phyloP scores from a whole-genome alignment of 2,113 vertebrate genomes.

The Ginglymostoma cirratum region DNA sequence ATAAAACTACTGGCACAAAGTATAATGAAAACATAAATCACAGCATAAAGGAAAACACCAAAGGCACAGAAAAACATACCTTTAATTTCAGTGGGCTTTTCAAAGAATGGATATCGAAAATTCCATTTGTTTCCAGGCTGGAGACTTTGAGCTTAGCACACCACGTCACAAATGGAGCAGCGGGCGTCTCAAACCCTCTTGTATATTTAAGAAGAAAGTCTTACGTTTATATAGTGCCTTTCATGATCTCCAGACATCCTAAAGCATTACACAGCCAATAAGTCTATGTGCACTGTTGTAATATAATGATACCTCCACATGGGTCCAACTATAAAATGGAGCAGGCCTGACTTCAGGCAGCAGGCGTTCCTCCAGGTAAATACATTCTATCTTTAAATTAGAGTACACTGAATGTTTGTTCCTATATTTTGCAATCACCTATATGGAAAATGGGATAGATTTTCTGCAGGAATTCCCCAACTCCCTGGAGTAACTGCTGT shows the following conservation, averaged over 20 bases:
- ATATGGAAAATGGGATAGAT: background rate
- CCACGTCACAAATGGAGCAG: background rate
- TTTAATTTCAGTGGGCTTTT: background rate
- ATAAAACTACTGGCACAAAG: background rate
- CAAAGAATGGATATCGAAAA: background rate
- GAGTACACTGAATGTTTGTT: background rate
- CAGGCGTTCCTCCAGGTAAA: background rate
- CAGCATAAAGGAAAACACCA: background rate
- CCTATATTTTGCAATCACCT: background rate
- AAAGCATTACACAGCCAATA: background rate
- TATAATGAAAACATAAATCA: background rate
- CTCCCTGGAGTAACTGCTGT: background rate
- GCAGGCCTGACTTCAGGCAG: background rate
- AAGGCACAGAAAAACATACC: background rate
- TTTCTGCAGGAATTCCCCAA: background rate
- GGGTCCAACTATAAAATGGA: background rate
- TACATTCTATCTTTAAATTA: background rate
- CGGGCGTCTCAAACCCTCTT: background rate
- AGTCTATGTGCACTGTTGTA: background rate
- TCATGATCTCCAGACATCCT: background rate
- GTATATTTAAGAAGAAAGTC: background rate
- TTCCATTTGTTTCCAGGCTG: background rate
- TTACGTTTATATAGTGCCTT: background rate
- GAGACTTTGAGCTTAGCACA: background rate
- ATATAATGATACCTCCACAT: background rate